phyloP scores from a whole-genome alignment of 2,888 invertebrate species.

The Erannis defoliaria region DNA sequence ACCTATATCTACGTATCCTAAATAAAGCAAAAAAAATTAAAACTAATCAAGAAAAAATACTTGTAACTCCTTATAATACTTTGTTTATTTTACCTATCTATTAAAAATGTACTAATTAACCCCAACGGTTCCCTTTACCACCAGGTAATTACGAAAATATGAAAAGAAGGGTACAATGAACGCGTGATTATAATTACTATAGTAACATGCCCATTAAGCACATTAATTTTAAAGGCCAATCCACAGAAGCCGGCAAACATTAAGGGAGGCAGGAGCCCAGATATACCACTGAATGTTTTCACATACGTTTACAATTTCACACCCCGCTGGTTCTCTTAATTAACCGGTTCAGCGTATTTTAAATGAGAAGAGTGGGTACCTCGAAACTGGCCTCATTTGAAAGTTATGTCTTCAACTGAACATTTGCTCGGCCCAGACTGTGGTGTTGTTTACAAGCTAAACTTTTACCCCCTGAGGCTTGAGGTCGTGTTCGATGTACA shows the following conservation, averaged over 20 bases:
- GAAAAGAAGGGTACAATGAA: slow-evolving; percentile 16
- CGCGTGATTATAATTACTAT: slow-evolving; percentile 22
- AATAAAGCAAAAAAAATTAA: no score
- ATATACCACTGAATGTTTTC: slow-evolving; percentile 71
- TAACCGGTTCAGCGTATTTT: slow-evolving; percentile 77
- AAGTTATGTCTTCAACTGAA: slow-evolving; percentile 61
- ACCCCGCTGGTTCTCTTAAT: slow-evolving; percentile 72
- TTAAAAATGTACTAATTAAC: neutral
- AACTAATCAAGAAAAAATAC: no score
- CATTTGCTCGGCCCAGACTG: slow-evolving; percentile 48
- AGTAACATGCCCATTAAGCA: slow-evolving; percentile 27
- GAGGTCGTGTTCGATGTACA: slow-evolving; percentile 41
- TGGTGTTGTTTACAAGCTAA: slow-evolving; percentile 54
- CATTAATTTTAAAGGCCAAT: slow-evolving; percentile 53
- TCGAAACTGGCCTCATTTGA: slow-evolving; percentile 58
- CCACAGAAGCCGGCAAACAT: slow-evolving; percentile 53
- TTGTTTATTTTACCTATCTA: no score
- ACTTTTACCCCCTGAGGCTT: slow-evolving; percentile 51
- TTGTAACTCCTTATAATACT: no score
- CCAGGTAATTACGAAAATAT: slow-evolving; percentile 5
- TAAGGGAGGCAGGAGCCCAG: slow-evolving; percentile 49
- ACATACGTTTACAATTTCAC: slow-evolving; percentile 80
- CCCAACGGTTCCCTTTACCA: no score
- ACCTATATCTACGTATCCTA: no score
- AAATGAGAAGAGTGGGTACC: slow-evolving; percentile 62